Evolutionary conservation across 2,113 vertebrate species (phyloP).

Genomic region (Turnix velox): DNA sequence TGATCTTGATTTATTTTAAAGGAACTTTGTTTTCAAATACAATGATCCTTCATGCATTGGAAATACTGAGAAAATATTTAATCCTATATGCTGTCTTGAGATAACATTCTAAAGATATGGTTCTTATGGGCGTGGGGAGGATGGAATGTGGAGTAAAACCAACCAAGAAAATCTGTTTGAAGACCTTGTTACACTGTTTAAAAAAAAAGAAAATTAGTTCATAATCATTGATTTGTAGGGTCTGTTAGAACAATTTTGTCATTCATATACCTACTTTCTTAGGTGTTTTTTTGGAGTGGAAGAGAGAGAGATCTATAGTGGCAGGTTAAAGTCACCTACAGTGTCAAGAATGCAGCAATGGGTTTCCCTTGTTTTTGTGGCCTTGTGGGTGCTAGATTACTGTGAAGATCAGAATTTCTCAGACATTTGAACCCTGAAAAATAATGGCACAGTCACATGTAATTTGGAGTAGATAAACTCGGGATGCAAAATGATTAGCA

Average conservation of each 20-base stretch:
- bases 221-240: not conserved
- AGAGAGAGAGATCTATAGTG: not conserved
- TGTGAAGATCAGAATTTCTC: not conserved
- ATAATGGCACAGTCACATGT: not conserved
- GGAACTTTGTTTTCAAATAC: not conserved
- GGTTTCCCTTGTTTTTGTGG: fast-evolving
- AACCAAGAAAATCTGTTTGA: not conserved
- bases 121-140: fast-evolving
- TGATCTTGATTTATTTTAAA: not conserved
- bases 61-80: not conserved
- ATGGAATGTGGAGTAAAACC: fast-evolving
- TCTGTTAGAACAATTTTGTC: not conserved
- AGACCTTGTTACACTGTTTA: not conserved
- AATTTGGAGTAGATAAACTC: not conserved
- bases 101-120: not conserved
- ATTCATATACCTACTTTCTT: not conserved
- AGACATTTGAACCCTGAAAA: not conserved
- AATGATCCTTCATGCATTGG: not conserved
- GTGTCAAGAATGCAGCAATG: not conserved
- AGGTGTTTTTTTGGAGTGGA: not conserved
- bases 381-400: not conserved
- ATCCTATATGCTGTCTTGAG: not conserved
- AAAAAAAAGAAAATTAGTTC: too few species aligned
- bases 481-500: not conserved
- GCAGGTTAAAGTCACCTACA: not conserved